Conservation (phyloP, 1,140 invertebrate genomes). For the Drosophila punjabiensis region DNA sequence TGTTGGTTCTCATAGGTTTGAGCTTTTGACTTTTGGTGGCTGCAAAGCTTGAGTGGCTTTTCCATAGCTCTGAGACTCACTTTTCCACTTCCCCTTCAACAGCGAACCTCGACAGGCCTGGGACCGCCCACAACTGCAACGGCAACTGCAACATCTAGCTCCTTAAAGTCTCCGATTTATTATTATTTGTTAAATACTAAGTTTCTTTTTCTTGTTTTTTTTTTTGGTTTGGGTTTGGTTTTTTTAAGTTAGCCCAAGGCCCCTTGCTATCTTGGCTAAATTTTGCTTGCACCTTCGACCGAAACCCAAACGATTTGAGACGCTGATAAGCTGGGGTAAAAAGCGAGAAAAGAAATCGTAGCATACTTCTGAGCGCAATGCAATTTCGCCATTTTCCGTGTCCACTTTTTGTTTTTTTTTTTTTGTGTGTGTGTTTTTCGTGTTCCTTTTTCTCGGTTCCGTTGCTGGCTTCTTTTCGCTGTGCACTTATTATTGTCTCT, state of each 20-base stretch:
- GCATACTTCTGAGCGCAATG: constrained; percentile 55
- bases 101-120: constrained; percentile 17
- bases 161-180: constrained; percentile 17
- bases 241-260: constrained; percentile 6
- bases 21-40: constrained; percentile 7
- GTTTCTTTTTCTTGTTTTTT: background rate
- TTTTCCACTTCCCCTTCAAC: constrained; percentile 22
- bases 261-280: constrained; percentile 64
- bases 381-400: constrained; percentile 58
- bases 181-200: constrained; percentile 7
- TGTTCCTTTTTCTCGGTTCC: constrained; percentile 12
- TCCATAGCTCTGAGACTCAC: background rate
- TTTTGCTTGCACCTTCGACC: constrained; percentile 35
- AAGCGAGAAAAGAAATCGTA: constrained; percentile 35
- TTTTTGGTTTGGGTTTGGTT: too few relatives aligned
- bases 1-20: background rate
- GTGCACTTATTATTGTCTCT: constrained; percentile 61
- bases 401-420: constrained; percentile 15
- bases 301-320: constrained; percentile 49
- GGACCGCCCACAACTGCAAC: constrained; percentile 59
- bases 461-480: constrained; percentile 23
- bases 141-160: constrained; percentile 3
- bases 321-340: constrained; percentile 59
- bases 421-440: constrained; percentile 7
- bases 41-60: constrained; percentile 5